Conservation (phyloP, 2,888 invertebrate species). For the Coleophora deauratella region DNA sequence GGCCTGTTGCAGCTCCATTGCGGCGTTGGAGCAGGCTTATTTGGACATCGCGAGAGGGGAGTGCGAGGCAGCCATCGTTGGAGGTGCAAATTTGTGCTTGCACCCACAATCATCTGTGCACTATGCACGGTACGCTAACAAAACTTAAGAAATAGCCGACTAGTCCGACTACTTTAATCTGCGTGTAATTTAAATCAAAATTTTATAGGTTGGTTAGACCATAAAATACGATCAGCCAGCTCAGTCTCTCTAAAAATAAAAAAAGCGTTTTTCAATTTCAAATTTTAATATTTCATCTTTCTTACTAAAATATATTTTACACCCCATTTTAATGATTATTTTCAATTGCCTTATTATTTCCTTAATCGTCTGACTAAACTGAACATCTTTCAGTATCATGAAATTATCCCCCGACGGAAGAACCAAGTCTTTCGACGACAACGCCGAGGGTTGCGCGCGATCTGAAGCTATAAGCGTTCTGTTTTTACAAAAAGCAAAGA, state of each 20-base stretch:
- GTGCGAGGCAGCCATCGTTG: slow-evolving; percentile 74
- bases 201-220: too few relatives aligned
- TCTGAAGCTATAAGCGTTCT: slow-evolving; percentile 81
- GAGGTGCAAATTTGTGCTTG: slow-evolving; percentile 72
- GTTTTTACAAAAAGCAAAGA: slow-evolving; percentile 78
- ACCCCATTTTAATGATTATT: too few relatives aligned
- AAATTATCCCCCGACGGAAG: slow-evolving; percentile 82
- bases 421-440: slow-evolving; percentile 89
- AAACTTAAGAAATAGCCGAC: background rate
- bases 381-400: slow-evolving; percentile 25
- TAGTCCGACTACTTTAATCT: too few relatives aligned
- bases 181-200: too few relatives aligned
- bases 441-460: slow-evolving; percentile 83
- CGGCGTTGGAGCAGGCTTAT: slow-evolving; percentile 42
- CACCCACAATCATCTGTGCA: slow-evolving; percentile 64
- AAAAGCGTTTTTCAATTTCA: too few relatives aligned
- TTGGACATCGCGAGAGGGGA: slow-evolving; percentile 38
- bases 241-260: background rate
- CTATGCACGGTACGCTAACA: slow-evolving; percentile 33
- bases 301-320: too few relatives aligned
- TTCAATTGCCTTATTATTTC: too few relatives aligned
- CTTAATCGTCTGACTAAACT: too few relatives aligned
- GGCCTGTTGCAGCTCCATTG: slow-evolving; percentile 42
- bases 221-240: too few relatives aligned
- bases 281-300: too few relatives aligned